Conservation (phyloP, 2,797 vertebrate species). For the Xiphorhynchus erythropygius region DNA sequence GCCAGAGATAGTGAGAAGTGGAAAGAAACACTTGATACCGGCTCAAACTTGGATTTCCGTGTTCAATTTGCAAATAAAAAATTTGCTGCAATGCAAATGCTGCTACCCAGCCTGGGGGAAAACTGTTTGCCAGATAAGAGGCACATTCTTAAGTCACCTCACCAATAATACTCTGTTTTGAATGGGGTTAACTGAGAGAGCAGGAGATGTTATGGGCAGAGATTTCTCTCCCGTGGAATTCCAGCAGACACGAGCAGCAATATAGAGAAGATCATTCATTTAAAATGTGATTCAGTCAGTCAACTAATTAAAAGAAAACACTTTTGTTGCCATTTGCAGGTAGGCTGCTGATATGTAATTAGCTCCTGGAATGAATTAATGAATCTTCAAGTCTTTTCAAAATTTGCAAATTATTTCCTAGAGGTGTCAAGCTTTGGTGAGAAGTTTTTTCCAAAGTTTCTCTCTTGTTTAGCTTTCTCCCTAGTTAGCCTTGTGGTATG, state of each 20-base stretch:
- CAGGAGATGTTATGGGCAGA: neutral
- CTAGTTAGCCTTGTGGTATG: neutral
- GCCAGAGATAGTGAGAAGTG: neutral
- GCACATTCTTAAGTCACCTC: neutral
- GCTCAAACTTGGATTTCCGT: neutral
- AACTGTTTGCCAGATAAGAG: neutral
- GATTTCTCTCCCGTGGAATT: slow-evolving; percentile 52
- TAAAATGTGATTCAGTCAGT: slow-evolving; percentile 48
- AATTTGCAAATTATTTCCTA: slow-evolving; percentile 17
- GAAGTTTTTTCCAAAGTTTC: neutral
- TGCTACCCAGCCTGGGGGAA: neutral
- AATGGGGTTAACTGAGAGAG: neutral
- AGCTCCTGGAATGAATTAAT: slow-evolving; percentile 9
- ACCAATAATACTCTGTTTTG: neutral
- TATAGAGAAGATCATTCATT: slow-evolving; percentile 32
- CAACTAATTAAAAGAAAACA: slow-evolving; percentile 61
- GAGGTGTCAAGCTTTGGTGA: slow-evolving; percentile 12
- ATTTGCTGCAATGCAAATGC: neutral
- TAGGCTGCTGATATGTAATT: slow-evolving; percentile 48
- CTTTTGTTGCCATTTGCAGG: slow-evolving; percentile 46
- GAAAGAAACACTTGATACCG: neutral
- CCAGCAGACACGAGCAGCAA: slow-evolving; percentile 16
- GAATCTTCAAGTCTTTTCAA: slow-evolving; percentile 2
- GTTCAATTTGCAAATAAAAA: neutral
- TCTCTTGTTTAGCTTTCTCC: neutral